These are phyloP conservation scores for Clanis bilineata DNA, from an alignment of 2,888 invertebrate genomes.

Conservation along the genomic window DNA sequence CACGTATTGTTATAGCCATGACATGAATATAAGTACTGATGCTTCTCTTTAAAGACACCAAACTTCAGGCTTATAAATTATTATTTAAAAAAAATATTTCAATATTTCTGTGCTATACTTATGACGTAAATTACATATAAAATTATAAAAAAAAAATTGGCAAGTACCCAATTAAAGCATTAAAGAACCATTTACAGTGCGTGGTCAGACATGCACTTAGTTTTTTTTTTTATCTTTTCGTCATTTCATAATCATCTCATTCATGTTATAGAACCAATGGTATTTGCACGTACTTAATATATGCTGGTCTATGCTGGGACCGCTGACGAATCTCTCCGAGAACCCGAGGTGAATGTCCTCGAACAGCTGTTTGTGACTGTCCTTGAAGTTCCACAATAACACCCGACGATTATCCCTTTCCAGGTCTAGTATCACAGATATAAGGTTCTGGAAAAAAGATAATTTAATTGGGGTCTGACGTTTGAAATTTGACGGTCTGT, in stretches of 20 bases:
- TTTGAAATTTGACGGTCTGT: too few relatives aligned
- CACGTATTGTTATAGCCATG: too few relatives aligned
- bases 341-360: constrained; percentile 47
- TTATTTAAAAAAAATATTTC: too few relatives aligned
- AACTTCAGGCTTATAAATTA: too few relatives aligned
- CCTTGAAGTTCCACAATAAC: constrained; percentile 66
- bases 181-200: too few relatives aligned
- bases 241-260: neutral
- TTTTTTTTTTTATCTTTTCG: neutral
- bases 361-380: constrained; percentile 44
- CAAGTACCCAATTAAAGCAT: too few relatives aligned
- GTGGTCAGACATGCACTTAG: too few relatives aligned
- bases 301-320: constrained; percentile 64
- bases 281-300: constrained; percentile 46
- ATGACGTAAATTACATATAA: too few relatives aligned
- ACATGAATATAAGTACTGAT: too few relatives aligned
- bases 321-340: constrained; percentile 46
- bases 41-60: too few relatives aligned
- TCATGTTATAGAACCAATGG: neutral
- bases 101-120: too few relatives aligned
- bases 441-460: constrained; percentile 49
- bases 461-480: neutral
- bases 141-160: too few relatives aligned
- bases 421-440: constrained; percentile 58
- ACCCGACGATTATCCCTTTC: constrained; percentile 46